These are phyloP conservation scores for Furnarius figulus DNA, from an alignment of 2,113 vertebrate species.

Conservation along the genomic window DNA sequence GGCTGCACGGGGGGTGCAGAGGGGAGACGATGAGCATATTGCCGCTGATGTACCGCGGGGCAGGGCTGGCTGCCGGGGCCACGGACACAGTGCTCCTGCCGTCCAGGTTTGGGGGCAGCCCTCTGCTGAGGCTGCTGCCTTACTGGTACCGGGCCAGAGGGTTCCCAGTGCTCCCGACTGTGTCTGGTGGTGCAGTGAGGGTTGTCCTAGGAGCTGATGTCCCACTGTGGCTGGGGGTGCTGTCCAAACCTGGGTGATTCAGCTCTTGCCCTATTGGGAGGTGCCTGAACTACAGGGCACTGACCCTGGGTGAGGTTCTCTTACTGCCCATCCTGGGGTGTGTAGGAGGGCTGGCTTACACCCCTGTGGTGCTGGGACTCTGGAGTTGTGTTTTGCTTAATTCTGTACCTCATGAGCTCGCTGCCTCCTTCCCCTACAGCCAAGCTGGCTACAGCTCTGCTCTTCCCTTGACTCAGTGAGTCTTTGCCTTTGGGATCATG, in stretches of 20 bases:
- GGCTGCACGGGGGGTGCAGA: background rate
- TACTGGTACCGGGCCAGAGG: accelerated
- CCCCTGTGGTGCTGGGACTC: accelerated
- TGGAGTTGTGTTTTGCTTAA: background rate
- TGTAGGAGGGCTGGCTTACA: background rate
- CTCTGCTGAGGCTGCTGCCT: background rate
- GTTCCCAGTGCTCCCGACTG: background rate
- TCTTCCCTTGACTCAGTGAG: accelerated
- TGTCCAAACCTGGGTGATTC: accelerated
- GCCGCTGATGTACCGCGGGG: background rate
- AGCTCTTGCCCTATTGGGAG: no score
- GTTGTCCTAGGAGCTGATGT: background rate
- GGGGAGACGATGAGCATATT: background rate
- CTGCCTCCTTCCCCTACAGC: background rate
- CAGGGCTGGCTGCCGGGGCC: accelerated
- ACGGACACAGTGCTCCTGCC: accelerated
- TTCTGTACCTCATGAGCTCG: accelerated
- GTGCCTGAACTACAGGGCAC: accelerated
- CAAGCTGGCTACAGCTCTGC: background rate
- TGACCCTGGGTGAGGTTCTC: background rate
- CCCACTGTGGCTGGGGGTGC: accelerated
- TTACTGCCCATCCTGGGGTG: accelerated
- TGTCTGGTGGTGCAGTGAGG: background rate
- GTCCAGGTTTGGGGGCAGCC: accelerated
- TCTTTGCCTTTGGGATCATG: background rate